These are phyloP conservation scores for Hirtodrosophila cameraria DNA, from an alignment of 2,888 invertebrate genomes.

Conservation along the genomic window DNA sequence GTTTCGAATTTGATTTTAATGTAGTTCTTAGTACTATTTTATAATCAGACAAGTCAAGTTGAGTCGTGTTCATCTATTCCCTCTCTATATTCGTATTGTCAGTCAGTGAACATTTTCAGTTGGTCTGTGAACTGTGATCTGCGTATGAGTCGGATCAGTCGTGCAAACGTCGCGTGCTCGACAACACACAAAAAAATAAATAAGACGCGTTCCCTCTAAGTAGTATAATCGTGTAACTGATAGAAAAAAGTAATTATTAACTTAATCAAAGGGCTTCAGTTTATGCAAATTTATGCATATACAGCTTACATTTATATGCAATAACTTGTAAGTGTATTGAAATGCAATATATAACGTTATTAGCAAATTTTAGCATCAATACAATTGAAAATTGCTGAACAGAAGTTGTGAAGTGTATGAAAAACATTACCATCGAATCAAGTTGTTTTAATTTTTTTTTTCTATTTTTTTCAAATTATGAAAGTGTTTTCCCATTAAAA, in stretches of 20 bases:
- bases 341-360: constrained; percentile 9
- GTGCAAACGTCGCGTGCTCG: constrained; percentile 63
- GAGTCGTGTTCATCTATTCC: constrained; percentile 43
- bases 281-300: constrained; percentile 32
- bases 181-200: constrained; percentile 36
- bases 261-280: constrained; percentile 29
- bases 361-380: constrained; percentile 1
- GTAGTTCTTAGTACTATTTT: constrained; percentile 79
- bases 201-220: constrained; percentile 20
- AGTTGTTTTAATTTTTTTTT: background rate
- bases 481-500: too few species aligned
- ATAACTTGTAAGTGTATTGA: constrained; percentile 46
- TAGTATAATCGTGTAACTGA: constrained; percentile 18
- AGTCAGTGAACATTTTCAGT: constrained; percentile 20
- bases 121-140: constrained; percentile 39
- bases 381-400: constrained; percentile 4
- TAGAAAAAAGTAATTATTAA: constrained; percentile 27
- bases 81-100: constrained; percentile 25
- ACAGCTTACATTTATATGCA: constrained; percentile 16
- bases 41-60: constrained; percentile 75
- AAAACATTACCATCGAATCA: background rate
- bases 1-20: constrained; percentile 78
- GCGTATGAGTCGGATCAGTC: constrained; percentile 48
- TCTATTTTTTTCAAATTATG: too few species aligned
- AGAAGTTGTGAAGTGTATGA: constrained; percentile 33